Evolutionary conservation across 2,888 invertebrate genomes (phyloP).

Genomic region (Phragmatobia fuliginosa): DNA sequence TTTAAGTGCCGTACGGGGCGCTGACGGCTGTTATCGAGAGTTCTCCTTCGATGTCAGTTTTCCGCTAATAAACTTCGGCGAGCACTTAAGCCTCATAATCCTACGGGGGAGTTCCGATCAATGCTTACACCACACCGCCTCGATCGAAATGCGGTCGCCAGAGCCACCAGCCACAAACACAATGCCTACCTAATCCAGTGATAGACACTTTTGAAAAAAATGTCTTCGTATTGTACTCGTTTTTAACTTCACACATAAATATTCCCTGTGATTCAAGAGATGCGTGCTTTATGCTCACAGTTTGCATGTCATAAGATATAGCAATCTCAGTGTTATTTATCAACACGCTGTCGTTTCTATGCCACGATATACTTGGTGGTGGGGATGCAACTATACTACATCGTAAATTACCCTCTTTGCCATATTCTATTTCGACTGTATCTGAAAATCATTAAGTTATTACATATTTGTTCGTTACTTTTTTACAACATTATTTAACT

Average conservation of each 20-base stretch:
- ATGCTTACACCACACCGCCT: too few relatives aligned
- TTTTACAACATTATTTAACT: background rate
- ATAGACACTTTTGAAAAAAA: background rate
- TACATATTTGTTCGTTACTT: too few relatives aligned
- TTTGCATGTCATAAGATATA: background rate
- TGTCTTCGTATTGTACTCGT: background rate
- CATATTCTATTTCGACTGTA: background rate
- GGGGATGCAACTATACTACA: background rate
- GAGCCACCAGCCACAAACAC: too few relatives aligned
- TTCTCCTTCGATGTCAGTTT: too few relatives aligned
- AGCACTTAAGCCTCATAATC: too few relatives aligned
- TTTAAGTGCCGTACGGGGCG: too few relatives aligned
- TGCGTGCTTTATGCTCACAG: background rate
- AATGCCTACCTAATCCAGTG: constrained; percentile 4
- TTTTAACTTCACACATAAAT: background rate
- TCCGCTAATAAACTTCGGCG: too few relatives aligned
- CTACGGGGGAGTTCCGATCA: too few relatives aligned
- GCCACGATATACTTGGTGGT: background rate
- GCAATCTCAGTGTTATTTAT: background rate
- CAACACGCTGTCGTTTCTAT: background rate
- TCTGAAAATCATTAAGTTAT: background rate
- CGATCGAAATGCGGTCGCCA: too few relatives aligned
- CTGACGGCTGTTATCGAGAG: too few relatives aligned
- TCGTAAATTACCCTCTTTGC: background rate
- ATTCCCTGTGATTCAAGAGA: background rate